phyloP scores from a whole-genome alignment of 1,140 invertebrate genomes.

The Rhynchophorus ferrugineus region DNA sequence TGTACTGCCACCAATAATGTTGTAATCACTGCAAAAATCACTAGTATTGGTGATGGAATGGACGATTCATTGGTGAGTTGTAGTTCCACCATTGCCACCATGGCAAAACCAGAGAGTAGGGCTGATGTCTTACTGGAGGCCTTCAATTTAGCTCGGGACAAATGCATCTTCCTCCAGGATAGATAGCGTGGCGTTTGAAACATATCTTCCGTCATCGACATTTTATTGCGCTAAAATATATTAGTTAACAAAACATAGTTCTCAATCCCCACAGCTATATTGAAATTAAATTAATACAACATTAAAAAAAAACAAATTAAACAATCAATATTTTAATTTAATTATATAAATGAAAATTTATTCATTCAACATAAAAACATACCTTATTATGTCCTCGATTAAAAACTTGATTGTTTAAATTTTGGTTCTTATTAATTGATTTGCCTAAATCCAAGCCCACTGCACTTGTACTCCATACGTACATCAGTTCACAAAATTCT shows the following conservation, averaged over 20 bases:
- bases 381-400: slow-evolving; percentile 26
- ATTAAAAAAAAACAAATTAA: too few species aligned
- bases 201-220: slow-evolving; percentile 64
- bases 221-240: slow-evolving; percentile 38
- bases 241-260: background rate
- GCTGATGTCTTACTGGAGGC: slow-evolving; percentile 96
- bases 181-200: slow-evolving; percentile 76
- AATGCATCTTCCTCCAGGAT: slow-evolving; percentile 84
- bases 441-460: slow-evolving; percentile 40
- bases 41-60: slow-evolving; percentile 68
- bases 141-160: slow-evolving; percentile 92
- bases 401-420: slow-evolving; percentile 11
- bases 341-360: slow-evolving; percentile 18
- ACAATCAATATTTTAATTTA: too few species aligned
- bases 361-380: slow-evolving; percentile 5
- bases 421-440: slow-evolving; percentile 13
- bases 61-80: slow-evolving; percentile 32
- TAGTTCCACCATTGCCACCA: slow-evolving; percentile 82
- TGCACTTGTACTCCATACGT: slow-evolving; percentile 43
- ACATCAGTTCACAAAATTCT: slow-evolving; percentile 41
- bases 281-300: too few species aligned
- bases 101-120: slow-evolving; percentile 91
- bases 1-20: slow-evolving; percentile 95
- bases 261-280: background rate
- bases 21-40: slow-evolving; percentile 92